Conservation (phyloP, 2,113 vertebrate genomes). For the Sceloporus undulatus region DNA sequence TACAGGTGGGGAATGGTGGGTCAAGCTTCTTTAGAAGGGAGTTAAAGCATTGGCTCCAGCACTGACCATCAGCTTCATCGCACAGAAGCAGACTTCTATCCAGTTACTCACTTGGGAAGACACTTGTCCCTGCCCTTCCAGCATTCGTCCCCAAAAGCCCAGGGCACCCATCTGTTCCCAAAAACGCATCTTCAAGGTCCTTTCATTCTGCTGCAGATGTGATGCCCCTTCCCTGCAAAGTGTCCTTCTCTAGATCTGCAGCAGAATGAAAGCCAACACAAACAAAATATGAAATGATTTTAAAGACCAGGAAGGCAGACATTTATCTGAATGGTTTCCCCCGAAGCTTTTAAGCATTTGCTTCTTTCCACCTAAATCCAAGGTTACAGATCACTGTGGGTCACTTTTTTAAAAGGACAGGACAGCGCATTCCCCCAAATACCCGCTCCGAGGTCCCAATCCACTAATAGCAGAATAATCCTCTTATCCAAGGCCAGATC, state of each 20-base stretch:
- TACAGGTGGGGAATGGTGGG: no score
- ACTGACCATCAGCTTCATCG: no score
- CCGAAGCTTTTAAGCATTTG: not conserved
- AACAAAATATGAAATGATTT: no score
- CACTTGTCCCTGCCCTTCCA: no score
- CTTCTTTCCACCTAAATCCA: not conserved
- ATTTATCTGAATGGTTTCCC: not conserved
- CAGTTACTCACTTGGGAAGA: no score
- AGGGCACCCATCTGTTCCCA: no score
- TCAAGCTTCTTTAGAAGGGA: no score
- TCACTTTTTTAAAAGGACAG: conserved; percentile 2
- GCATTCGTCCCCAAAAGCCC: no score
- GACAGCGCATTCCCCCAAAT: conserved; percentile 51
- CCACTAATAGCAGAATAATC: conserved; percentile 65
- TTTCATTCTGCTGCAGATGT: no score
- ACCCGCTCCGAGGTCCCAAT: conserved; percentile 46
- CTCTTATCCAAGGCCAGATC: conserved; percentile 57
- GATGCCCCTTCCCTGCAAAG: not conserved
- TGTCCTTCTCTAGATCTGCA: not conserved
- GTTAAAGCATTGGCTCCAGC: no score
- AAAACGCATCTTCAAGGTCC: not conserved
- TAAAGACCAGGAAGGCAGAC: not conserved
- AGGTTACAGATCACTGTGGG: not conserved
- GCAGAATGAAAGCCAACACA: no score
- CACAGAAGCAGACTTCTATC: no score